Evolutionary conservation across 2,113 vertebrate genomes (phyloP).

Genomic region (Rhineura floridana): DNA sequence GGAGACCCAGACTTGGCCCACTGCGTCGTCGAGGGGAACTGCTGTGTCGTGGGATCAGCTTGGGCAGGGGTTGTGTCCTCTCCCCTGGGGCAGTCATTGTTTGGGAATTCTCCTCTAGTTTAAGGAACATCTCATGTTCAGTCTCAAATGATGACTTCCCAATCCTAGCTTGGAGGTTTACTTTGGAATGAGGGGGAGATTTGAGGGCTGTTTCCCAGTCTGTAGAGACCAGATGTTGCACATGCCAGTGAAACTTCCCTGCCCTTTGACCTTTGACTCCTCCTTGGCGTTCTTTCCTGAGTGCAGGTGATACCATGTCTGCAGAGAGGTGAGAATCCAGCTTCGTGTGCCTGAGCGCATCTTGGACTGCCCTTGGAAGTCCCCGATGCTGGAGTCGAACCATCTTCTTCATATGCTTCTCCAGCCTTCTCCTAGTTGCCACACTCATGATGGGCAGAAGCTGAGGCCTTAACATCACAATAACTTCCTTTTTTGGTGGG

Average conservation of each 20-base stretch:
- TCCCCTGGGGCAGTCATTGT: not conserved
- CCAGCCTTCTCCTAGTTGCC: not conserved
- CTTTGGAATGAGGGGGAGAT: not conserved
- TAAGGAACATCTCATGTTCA: not conserved
- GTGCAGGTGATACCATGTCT: not conserved
- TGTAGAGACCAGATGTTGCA: not conserved
- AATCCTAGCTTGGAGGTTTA: not conserved
- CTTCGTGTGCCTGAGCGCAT: not conserved
- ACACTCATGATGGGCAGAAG: not conserved
- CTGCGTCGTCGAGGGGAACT: not conserved
- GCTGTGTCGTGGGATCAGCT: not conserved
- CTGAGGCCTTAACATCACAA: not conserved
- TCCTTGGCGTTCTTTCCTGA: not conserved
- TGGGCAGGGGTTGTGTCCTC: not conserved
- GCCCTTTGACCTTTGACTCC: not conserved
- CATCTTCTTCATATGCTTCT: constrained; percentile 12
- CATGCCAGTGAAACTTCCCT: too few relatives aligned
- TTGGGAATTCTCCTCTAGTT: not conserved
- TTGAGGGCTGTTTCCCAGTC: too few relatives aligned
- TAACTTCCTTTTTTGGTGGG: not conserved
- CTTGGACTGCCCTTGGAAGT: not conserved
- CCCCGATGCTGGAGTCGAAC: not conserved
- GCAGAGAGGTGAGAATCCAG: not conserved
- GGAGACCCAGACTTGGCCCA: not conserved
- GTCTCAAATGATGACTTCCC: constrained; percentile 8